Evolutionary conservation across 2,797 vertebrate species (phyloP), one percentile per base, ranked within the genome.

Genomic region (Premnoplex brunnescens): DNA sequence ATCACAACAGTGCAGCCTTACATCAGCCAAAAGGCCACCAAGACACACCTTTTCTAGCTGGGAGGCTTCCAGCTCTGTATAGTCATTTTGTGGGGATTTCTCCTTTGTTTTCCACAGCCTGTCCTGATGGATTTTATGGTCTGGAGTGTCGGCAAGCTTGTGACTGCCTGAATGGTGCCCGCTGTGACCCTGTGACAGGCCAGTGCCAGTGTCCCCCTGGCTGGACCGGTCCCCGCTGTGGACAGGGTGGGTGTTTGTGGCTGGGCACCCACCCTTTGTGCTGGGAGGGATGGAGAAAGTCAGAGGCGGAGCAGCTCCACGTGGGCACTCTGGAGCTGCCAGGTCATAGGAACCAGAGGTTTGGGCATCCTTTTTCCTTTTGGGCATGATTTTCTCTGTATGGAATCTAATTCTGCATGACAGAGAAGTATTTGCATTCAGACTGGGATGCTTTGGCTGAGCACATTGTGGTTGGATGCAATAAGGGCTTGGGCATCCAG

Each of bases 61-160:
- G 54, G 23, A 34, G 12, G 14, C 21, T 52, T 34, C 68, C 76
- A 75, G 41, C 60, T 66, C 37, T 34, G 6, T 7, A 6, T 0
- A 32, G 69, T 37, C 26, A 6, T 52, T 71, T 24, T 52, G 24
- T 39, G 55, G 67, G 71, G 37, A 39, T 66, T 68, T 64, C 27
- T 72, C 26, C 69, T 83, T 86, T 60, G 36, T 89, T 20, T 97
- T 56, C 67, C 7, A 1, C 97, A 99, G 99, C 98, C 8, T 99
- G 99, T 97, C 99, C 99, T 0, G 98, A 98, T 17, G 99, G 99
- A 37, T 99, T 99, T 97, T 99, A 98, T 0, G 99, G 99, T 2
- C 72, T 98, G 86, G 99, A 99, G 85, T 99, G 99, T 77, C 98
- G 58, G 52, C 63, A 96, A 13, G 97, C 97, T 91, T 99, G 99